Evolutionary conservation across 2,113 vertebrate species (phyloP).

Genomic region (Oreotrochilus melanogaster): DNA sequence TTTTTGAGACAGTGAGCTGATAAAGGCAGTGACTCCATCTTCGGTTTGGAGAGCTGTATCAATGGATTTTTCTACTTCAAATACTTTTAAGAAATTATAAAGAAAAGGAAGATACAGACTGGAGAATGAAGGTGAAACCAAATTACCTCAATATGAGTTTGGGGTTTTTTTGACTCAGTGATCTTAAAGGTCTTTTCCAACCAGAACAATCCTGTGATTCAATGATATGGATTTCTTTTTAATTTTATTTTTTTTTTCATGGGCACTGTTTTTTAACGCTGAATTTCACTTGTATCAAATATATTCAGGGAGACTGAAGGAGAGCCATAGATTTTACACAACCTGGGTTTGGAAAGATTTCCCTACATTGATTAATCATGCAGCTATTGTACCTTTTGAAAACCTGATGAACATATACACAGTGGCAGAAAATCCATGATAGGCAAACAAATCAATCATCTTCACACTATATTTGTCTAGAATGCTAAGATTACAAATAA

Average conservation of each 20-base stretch:
- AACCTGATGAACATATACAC: constrained; percentile 8
- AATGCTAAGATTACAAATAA: background rate
- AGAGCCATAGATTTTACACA: background rate
- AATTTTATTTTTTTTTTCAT: background rate
- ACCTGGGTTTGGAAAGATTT: background rate
- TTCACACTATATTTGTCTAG: background rate
- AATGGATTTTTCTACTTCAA: background rate
- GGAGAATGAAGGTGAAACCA: background rate
- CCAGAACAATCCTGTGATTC: too few species aligned
- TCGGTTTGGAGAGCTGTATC: background rate
- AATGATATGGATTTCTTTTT: too few species aligned
- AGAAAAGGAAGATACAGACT: background rate
- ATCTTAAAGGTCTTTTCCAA: too few species aligned
- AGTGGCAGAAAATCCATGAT: constrained; percentile 51
- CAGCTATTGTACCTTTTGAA: background rate
- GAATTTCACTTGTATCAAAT: background rate
- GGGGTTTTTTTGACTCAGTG: too few species aligned
- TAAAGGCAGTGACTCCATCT: background rate
- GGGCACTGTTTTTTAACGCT: background rate
- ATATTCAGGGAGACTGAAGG: background rate
- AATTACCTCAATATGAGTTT: constrained; percentile 16
- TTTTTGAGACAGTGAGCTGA: background rate
- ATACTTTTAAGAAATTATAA: background rate
- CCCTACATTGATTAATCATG: background rate
- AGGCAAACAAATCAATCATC: constrained; percentile 30